Evolutionary conservation across 2,797 vertebrate species (phyloP).

Genomic region (Molossus molossus): DNA sequence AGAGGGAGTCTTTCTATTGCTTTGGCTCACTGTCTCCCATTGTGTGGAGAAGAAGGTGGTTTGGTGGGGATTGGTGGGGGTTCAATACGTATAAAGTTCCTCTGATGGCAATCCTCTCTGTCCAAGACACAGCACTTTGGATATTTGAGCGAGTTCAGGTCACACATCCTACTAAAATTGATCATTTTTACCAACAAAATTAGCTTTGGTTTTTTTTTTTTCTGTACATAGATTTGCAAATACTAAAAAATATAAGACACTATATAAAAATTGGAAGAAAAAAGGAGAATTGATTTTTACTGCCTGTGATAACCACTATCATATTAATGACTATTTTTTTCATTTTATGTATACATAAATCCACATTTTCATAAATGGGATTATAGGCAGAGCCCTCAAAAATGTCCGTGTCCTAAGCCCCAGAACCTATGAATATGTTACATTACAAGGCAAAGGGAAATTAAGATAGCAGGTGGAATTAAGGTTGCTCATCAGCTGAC

Average conservation of each 20-base stretch:
- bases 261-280: background rate
- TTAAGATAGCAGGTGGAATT: background rate
- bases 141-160: background rate
- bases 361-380: background rate
- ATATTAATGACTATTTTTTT: slow-evolving; percentile 2
- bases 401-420: background rate
- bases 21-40: slow-evolving; percentile 79
- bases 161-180: background rate
- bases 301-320: background rate
- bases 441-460: background rate
- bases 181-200: background rate
- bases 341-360: background rate
- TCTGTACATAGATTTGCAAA: background rate
- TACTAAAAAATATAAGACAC: slow-evolving; percentile 12
- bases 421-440: background rate
- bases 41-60: slow-evolving; percentile 29
- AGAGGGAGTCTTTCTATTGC: slow-evolving; percentile 87
- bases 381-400: background rate
- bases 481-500: background rate
- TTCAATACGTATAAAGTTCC: background rate
- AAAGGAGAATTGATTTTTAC: background rate
- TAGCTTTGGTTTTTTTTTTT: background rate
- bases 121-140: background rate
- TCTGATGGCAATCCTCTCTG: background rate
- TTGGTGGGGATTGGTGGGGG: background rate